Evolutionary conservation across 1,140 invertebrate genomes (phyloP).

Genomic region (Temnothorax curvispinosus): DNA sequence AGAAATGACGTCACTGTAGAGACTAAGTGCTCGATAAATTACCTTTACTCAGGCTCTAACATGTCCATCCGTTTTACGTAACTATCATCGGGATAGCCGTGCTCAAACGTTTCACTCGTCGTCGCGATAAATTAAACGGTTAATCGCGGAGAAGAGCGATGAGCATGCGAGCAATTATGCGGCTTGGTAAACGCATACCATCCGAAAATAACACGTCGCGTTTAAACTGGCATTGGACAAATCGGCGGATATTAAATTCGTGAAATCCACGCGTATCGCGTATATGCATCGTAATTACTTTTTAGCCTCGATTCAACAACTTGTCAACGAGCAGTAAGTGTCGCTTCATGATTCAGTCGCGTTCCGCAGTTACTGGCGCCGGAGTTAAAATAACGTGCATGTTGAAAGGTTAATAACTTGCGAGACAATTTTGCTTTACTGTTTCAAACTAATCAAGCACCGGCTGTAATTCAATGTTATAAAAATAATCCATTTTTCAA

Average conservation of each 20-base stretch:
- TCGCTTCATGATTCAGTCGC: conserved; percentile 14
- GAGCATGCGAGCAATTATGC: conserved; percentile 31
- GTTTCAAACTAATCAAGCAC: neutral
- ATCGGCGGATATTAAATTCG: conserved; percentile 38
- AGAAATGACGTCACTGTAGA: conserved; percentile 45
- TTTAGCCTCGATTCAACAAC: conserved; percentile 17
- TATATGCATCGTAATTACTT: conserved; percentile 43
- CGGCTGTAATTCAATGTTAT: neutral
- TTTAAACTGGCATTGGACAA: conserved; percentile 16
- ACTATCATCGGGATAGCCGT: conserved; percentile 23
- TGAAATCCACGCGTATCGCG: neutral
- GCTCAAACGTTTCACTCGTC: conserved; percentile 44
- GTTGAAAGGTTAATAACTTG: conserved; percentile 4
- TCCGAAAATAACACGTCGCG: conserved; percentile 33
- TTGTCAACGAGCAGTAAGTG: conserved; percentile 25
- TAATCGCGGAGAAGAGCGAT: conserved; percentile 36
- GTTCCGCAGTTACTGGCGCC: neutral
- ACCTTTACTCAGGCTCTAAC: conserved; percentile 23
- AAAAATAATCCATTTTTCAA: neutral
- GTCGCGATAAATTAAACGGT: conserved; percentile 49
- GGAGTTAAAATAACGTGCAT: neutral
- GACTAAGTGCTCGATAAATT: conserved; percentile 58
- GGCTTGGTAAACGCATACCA: conserved; percentile 11
- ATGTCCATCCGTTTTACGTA: conserved; percentile 45
- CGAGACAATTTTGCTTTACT: neutral